Percentiles rank a stretch among this genome's conserved stretches.
Conservation (phyloP, 2,888 invertebrate species). For the Drosophila affinis region DNA sequence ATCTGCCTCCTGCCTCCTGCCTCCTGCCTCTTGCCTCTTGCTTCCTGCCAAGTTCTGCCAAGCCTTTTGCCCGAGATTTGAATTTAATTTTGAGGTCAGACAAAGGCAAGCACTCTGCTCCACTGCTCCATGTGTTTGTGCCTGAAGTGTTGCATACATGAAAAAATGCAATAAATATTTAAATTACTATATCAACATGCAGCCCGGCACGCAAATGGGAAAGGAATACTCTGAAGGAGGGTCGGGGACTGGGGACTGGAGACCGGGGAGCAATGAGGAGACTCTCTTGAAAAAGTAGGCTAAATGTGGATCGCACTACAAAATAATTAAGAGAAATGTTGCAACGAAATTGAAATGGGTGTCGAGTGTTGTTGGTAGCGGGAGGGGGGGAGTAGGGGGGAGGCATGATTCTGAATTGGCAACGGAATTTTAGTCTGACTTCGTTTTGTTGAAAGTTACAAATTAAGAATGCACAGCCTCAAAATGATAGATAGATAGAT, state of each 20-base stretch:
- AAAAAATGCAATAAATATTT: conserved; percentile 76
- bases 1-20: conserved; percentile 37
- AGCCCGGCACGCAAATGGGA: conserved; percentile 69
- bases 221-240: conserved; percentile 17
- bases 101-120: conserved; percentile 49
- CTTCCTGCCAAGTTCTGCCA: conserved; percentile 51
- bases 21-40: conserved; percentile 36
- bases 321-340: conserved; percentile 62
- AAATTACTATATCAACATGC: conserved; percentile 71
- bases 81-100: conserved; percentile 80
- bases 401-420: conserved; percentile 18
- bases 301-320: conserved; percentile 62
- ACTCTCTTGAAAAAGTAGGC: conserved; percentile 60
- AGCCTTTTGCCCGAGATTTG: conserved; percentile 68
- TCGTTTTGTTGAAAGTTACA: neutral
- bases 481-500: too few species aligned
- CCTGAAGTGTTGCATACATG: conserved; percentile 62
- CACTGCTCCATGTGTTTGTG: conserved; percentile 35
- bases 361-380: conserved; percentile 9
- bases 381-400: neutral
- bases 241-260: neutral
- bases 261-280: conserved; percentile 11
- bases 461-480: neutral
- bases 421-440: neutral
- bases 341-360: conserved; percentile 32